Conservation (phyloP, 2,888 invertebrate species). For the Microchrysa polita region DNA sequence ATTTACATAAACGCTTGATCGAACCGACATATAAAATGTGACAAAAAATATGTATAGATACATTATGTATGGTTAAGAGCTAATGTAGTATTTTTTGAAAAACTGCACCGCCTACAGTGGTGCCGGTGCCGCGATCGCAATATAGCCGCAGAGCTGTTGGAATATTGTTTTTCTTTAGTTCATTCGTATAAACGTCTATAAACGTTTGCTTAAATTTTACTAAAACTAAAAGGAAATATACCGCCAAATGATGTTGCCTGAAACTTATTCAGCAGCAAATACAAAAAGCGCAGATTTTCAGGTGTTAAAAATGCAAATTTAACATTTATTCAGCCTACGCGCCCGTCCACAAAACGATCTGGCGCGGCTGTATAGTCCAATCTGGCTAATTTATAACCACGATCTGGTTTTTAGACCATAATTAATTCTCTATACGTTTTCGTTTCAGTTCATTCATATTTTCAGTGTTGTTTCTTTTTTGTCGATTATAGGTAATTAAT, state of each 20-base stretch:
- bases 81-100: background rate
- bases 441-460: slow-evolving; percentile 7
- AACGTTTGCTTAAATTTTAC: slow-evolving; percentile 22
- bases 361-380: slow-evolving; percentile 34
- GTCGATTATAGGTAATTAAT: slow-evolving; percentile 16
- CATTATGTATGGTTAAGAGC: background rate
- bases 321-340: slow-evolving; percentile 31
- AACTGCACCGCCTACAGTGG: slow-evolving; percentile 37
- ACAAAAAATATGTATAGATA: slow-evolving; percentile 32
- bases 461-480: background rate
- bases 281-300: slow-evolving; percentile 2
- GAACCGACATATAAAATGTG: slow-evolving; percentile 34
- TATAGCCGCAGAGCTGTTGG: too few relatives aligned
- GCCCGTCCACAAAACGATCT: slow-evolving; percentile 9
- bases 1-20: slow-evolving; percentile 45
- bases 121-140: background rate
- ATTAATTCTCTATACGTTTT: slow-evolving; percentile 33
- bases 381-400: slow-evolving; percentile 37
- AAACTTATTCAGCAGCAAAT: background rate
- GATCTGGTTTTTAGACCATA: slow-evolving; percentile 17
- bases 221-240: slow-evolving; percentile 2
- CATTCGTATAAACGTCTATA: too few relatives aligned
- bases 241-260: slow-evolving; percentile 25
- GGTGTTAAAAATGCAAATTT: slow-evolving; percentile 45
- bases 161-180: background rate